phyloP scores from a whole-genome alignment of 2,888 invertebrate species.

The Lycophotia porphyrea region DNA sequence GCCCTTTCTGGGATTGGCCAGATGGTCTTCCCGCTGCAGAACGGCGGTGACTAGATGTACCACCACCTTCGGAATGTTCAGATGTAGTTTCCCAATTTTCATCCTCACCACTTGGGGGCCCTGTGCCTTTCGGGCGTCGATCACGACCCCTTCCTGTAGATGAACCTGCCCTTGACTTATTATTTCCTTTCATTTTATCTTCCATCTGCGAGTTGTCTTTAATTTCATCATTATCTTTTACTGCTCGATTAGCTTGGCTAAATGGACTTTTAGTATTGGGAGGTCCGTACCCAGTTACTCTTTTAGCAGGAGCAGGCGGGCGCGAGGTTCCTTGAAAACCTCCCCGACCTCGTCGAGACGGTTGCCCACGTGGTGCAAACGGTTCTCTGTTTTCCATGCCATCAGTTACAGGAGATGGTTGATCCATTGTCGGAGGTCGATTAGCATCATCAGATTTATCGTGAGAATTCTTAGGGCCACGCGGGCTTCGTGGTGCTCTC shows the following conservation, averaged over 20 bases:
- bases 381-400: slow-evolving; percentile 91
- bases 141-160: slow-evolving; percentile 90
- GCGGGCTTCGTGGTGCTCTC: slow-evolving; percentile 89
- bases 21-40: slow-evolving; percentile 77
- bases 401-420: slow-evolving; percentile 71
- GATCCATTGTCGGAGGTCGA: slow-evolving; percentile 73
- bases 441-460: slow-evolving; percentile 90
- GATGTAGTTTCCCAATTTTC: slow-evolving; percentile 96
- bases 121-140: slow-evolving; percentile 81
- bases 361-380: slow-evolving; percentile 96
- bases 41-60: slow-evolving; percentile 78
- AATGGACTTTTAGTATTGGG: slow-evolving; percentile 95
- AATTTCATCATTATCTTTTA: slow-evolving; percentile 82
- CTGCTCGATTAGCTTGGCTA: slow-evolving; percentile 86
- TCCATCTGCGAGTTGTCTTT: slow-evolving; percentile 84
- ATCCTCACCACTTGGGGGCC: slow-evolving; percentile 88
- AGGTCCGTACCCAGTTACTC: slow-evolving; percentile 95
- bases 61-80: slow-evolving; percentile 93
- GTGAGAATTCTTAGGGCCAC: slow-evolving; percentile 90
- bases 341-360: slow-evolving; percentile 96
- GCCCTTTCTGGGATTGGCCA: slow-evolving; percentile 78
- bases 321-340: slow-evolving; percentile 85
- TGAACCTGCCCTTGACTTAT: slow-evolving; percentile 92
- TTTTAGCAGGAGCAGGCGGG: slow-evolving; percentile 89
- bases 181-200: slow-evolving; percentile 92